These are phyloP conservation scores for Perccottus glenii DNA, from an alignment of 2,113 vertebrate genomes.

Conservation along the genomic window DNA sequence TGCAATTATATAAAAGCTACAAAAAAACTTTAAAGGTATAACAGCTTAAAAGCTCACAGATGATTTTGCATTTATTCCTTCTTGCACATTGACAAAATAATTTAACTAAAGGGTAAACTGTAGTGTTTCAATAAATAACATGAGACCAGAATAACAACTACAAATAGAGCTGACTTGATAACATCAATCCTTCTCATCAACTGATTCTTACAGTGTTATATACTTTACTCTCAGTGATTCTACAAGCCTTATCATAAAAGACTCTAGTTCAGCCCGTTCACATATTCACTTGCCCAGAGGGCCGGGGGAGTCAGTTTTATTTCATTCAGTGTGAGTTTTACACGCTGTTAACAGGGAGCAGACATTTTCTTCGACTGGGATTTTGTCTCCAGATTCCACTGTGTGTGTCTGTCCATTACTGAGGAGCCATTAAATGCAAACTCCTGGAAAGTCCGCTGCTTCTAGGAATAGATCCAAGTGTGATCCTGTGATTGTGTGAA, in stretches of 20 bases:
- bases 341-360: conserved; percentile 32
- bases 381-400: conserved; percentile 51
- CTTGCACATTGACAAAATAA: too few species aligned
- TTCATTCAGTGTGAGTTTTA: conserved; percentile 67
- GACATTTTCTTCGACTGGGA: conserved; percentile 27
- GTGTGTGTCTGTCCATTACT: conserved; percentile 52
- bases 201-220: too few species aligned
- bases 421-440: conserved; percentile 46
- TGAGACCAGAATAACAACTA: too few species aligned
- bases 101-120: too few species aligned
- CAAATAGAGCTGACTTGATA: too few species aligned
- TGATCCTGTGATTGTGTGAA: conserved; percentile 19
- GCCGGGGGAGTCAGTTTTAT: conserved; percentile 47
- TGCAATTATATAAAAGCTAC: too few species aligned
- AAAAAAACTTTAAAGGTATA: too few species aligned
- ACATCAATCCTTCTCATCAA: too few species aligned
- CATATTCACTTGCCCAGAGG: conserved; percentile 40
- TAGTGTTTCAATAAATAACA: too few species aligned
- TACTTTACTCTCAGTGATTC: too few species aligned
- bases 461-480: conserved; percentile 49
- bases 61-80: too few species aligned
- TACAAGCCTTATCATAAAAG: conserved; percentile 23
- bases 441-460: conserved; percentile 50
- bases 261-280: conserved; percentile 13
- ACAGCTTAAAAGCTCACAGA: too few species aligned